Evolutionary conservation across 2,113 vertebrate species (phyloP).

Genomic region (Balaenoptera acutorostrata): DNA sequence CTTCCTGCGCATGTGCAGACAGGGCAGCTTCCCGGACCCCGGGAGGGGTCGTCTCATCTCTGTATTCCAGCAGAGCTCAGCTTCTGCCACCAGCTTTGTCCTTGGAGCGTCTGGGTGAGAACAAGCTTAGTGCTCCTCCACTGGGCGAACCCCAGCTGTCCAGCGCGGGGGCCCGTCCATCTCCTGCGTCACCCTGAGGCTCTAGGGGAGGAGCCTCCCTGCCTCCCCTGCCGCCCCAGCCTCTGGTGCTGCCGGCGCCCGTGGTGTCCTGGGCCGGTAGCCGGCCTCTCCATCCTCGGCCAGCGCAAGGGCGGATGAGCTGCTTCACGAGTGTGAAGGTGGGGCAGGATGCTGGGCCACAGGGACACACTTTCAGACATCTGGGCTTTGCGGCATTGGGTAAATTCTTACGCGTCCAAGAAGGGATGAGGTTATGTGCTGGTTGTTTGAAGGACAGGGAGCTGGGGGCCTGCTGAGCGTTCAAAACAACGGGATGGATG

Average conservation of each 20-base stretch:
- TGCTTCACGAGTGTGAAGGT: too few relatives aligned
- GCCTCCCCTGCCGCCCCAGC: not conserved
- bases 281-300: not conserved
- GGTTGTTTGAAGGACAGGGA: not conserved
- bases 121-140: too few relatives aligned
- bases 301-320: accelerated
- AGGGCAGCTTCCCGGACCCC: too few relatives aligned
- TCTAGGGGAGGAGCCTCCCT: not conserved
- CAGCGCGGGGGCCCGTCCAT: too few relatives aligned
- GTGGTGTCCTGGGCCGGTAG: not conserved
- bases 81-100: too few relatives aligned
- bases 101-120: too few relatives aligned
- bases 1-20: too few relatives aligned
- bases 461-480: not conserved
- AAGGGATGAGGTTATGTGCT: not conserved
- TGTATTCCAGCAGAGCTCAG: too few relatives aligned
- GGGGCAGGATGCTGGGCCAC: not conserved
- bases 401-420: not conserved
- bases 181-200: not conserved
- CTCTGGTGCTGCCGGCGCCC: not conserved
- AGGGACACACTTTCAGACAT: not conserved
- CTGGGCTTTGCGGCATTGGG: not conserved
- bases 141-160: too few relatives aligned
- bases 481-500: not conserved
- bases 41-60: too few relatives aligned